These are phyloP conservation scores for Calliphora vomitoria DNA, from an alignment of 2,888 invertebrate genomes.

Conservation along the genomic window DNA sequence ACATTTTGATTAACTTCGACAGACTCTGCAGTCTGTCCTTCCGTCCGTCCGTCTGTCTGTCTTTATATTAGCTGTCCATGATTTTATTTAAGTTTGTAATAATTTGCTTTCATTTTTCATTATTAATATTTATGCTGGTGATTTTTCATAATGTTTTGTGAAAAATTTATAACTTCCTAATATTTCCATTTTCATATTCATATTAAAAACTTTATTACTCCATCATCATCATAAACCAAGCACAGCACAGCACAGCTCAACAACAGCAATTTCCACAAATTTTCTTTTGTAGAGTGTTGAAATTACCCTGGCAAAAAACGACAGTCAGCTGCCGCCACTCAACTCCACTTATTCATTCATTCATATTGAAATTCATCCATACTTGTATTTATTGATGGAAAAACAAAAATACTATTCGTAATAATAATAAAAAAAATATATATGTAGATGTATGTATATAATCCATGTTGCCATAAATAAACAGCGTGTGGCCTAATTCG, in stretches of 20 bases:
- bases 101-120: slow-evolving; percentile 67
- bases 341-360: slow-evolving; percentile 42
- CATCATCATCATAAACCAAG: slow-evolving; percentile 61
- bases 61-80: not conserved
- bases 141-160: slow-evolving; percentile 64
- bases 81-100: slow-evolving; percentile 7
- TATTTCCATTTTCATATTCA: slow-evolving; percentile 52
- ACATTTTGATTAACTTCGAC: slow-evolving; percentile 51
- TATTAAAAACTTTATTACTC: slow-evolving; percentile 68
- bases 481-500: slow-evolving; percentile 76
- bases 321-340: slow-evolving; percentile 37
- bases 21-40: no score
- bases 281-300: slow-evolving; percentile 65
- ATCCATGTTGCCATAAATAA: slow-evolving; percentile 71
- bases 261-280: slow-evolving; percentile 60
- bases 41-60: not conserved
- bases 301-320: slow-evolving; percentile 38
- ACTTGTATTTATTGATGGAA: slow-evolving; percentile 19
- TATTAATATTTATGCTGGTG: slow-evolving; percentile 59
- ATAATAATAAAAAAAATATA: slow-evolving; percentile 12
- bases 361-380: slow-evolving; percentile 50
- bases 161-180: slow-evolving; percentile 69
- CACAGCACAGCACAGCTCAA: slow-evolving; percentile 14
- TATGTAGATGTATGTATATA: not conserved
- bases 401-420: slow-evolving; percentile 14